Percentiles rank a stretch among this genome's conserved stretches.
Evolutionary conservation across 2,888 invertebrate genomes (phyloP).

Genomic region (Lacanobia oleracea): DNA sequence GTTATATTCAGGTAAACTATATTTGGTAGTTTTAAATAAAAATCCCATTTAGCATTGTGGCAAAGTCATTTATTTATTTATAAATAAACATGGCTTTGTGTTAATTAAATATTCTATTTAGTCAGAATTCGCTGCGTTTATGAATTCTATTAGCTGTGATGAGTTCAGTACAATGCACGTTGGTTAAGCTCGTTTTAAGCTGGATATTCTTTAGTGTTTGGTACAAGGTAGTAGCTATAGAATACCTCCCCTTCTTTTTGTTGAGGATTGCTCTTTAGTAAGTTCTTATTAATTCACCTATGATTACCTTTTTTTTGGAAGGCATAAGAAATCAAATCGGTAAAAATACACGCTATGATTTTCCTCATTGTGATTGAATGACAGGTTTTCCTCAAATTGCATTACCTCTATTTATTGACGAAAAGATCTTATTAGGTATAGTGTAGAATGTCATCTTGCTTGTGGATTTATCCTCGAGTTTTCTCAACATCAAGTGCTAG

Average conservation of each 20-base stretch:
- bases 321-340: neutral
- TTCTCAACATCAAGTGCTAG: neutral
- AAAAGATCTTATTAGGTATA: conserved; percentile 1
- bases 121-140: conserved; percentile 62
- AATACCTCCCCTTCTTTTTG: neutral
- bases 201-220: conserved; percentile 72
- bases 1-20: neutral
- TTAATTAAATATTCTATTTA: conserved; percentile 58
- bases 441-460: neutral
- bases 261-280: neutral
- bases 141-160: conserved; percentile 79
- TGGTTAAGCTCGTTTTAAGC: conserved; percentile 80
- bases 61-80: conserved; percentile 9
- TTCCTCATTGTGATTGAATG: neutral
- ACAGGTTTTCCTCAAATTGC: conserved; percentile 1
- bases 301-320: neutral
- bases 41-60: neutral
- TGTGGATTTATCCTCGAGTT: neutral
- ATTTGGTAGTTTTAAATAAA: neutral
- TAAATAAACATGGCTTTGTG: conserved; percentile 32
- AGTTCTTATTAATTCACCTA: neutral
- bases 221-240: conserved; percentile 61
- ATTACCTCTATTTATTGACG: neutral
- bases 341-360: neutral
- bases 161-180: conserved; percentile 77